These are phyloP conservation scores for Oryzias dopingdopingensis DNA, from an alignment of 2,797 vertebrate genomes.

Conservation along the genomic window DNA sequence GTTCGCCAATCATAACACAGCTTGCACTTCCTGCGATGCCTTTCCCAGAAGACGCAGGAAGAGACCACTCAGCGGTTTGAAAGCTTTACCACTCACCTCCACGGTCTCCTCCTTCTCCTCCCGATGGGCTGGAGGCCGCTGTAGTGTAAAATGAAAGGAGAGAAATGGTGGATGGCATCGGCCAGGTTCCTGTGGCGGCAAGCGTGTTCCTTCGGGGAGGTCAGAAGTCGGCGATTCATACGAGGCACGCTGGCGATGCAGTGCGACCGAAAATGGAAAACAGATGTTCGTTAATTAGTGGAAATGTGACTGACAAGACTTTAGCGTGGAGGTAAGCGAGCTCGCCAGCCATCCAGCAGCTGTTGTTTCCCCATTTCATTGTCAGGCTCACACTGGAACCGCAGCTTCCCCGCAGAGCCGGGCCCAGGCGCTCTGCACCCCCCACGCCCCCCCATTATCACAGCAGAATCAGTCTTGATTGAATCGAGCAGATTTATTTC, in stretches of 20 bases:
- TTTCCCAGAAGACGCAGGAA: conserved; percentile 51
- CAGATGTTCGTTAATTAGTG: conserved; percentile 99
- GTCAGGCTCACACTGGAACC: conserved; percentile 93
- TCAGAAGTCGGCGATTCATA: conserved; percentile 95
- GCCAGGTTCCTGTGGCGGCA: conserved; percentile 56
- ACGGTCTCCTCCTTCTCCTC: conserved; percentile 18
- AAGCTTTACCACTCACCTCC: conserved; percentile 31
- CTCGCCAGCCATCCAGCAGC: conserved; percentile 90
- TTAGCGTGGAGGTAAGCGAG: conserved; percentile 88
- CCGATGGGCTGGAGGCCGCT: conserved; percentile 36
- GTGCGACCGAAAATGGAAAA: conserved; percentile 95
- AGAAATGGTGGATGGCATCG: conserved; percentile 21
- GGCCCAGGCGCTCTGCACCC: conserved; percentile 67
- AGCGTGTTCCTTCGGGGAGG: conserved; percentile 82
- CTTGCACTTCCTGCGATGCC: conserved; percentile 39
- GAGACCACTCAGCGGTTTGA: conserved; percentile 50
- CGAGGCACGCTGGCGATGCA: conserved; percentile 92
- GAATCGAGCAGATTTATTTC: conserved; percentile 65
- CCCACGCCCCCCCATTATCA: conserved; percentile 81
- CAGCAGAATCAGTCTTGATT: conserved; percentile 88
- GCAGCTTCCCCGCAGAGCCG: conserved; percentile 85
- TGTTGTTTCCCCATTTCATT: conserved; percentile 90
- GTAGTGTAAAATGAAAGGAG: not conserved
- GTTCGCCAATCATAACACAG: conserved; percentile 54
- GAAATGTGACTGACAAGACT: conserved; percentile 99